Base-by-base conservation (phyloP, 2,113 vertebrate genomes). In the Corythaeola cristata region DNA sequence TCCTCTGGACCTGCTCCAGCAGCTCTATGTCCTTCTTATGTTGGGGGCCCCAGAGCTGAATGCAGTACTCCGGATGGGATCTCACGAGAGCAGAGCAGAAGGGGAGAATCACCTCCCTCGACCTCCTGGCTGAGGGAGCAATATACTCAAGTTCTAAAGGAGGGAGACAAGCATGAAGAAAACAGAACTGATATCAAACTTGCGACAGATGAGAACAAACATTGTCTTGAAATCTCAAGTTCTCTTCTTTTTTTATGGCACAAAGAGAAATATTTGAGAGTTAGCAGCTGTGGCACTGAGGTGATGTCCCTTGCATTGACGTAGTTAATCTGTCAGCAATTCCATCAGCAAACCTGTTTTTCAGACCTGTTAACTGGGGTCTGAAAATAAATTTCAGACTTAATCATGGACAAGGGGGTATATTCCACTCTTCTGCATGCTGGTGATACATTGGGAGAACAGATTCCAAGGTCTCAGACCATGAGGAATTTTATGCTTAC, bases 381-480 rank as follows among this genome's bases (percentile, higher is more conserved):
- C 88, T 90, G 66, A 95, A 97, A 97, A 94, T 96, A 80, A 96
- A 75, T 93, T 75, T 59, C 66, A 93, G 91, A 63, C 86, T 88
- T 84, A 94, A 49, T 80, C 7, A 92, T 44, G 66, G 90, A 59
- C 45, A 87, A 89, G 93, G 84, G 27, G 52, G 67, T 89, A 83
- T 89, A 71, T 79, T 87, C 62, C 92, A 83, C 87, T 5, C 2
- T 89, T 93, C 80, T 83, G 81, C 74, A 74, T 52, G 89, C 53
- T 8, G 22, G 58, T 15, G 67, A 55, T 78, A 64, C 75, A 59
- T 39, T 78, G 44, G 47, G 24, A 82, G 53, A 81, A 89, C 27
- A 73, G 77, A 88, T 74, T 93, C 69, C 80, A 95, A 93, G 66
- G 73, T 84, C 88, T 95, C 83, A 76, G 75, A 59, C 63, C 88